These are phyloP conservation scores for Subacronicta megacephala DNA, from an alignment of 2,888 invertebrate genomes.

Conservation along the genomic window DNA sequence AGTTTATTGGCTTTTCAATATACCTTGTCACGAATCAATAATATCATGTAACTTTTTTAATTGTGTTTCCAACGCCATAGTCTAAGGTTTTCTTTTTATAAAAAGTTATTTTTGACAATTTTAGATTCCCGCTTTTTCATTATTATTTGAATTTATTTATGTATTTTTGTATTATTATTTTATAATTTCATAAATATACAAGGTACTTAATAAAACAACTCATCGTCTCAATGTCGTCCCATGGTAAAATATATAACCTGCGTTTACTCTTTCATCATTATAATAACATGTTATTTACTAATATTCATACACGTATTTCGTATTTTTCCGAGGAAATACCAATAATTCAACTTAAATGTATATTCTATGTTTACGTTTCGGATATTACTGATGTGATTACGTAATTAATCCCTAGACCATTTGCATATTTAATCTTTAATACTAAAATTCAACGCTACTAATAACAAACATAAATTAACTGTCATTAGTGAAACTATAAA, in stretches of 20 bases:
- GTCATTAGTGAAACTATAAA: too few relatives aligned
- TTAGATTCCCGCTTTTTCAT: conserved; percentile 72
- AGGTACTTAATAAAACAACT: not conserved
- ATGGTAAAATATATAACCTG: conserved; percentile 23
- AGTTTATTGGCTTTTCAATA: conserved; percentile 12
- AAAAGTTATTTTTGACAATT: conserved; percentile 78
- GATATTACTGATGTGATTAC: conserved; percentile 5
- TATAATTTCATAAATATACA: not conserved
- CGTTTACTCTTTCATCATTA: not conserved
- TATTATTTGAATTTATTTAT: conserved; percentile 53
- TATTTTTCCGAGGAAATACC: too few relatives aligned
- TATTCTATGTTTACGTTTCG: not conserved
- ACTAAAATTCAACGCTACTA: conserved; percentile 8
- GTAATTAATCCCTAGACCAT: too few relatives aligned
- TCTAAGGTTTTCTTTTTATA: conserved; percentile 70
- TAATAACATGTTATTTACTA: not conserved
- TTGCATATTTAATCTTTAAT: not conserved
- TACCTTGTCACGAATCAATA: conserved; percentile 46
- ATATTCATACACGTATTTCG: not conserved
- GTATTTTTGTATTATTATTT: conserved; percentile 15
- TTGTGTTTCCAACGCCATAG: conserved; percentile 62
- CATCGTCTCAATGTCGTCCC: not conserved
- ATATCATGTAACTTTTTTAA: conserved; percentile 57
- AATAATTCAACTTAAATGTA: not conserved
- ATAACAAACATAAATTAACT: too few relatives aligned